These are phyloP conservation scores for Quadroppia sp. DNA, from an alignment of 2,888 invertebrate genomes.

Conservation along the genomic window DNA sequence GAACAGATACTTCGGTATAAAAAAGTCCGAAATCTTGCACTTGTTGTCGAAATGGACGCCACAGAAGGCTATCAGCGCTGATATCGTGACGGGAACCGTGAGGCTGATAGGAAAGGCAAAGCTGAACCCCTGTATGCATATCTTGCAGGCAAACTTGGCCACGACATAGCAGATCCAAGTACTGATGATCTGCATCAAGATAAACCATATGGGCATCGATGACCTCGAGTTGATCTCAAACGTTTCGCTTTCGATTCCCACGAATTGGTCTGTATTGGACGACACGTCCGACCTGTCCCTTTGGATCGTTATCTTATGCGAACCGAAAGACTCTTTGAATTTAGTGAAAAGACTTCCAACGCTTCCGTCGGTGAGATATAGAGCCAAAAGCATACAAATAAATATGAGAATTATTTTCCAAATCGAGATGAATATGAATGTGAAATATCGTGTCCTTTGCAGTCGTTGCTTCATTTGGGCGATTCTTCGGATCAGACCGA, in stretches of 20 bases:
- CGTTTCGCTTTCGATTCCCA: conserved; percentile 43
- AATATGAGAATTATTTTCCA: conserved; percentile 86
- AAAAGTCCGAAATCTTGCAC: conserved; percentile 76
- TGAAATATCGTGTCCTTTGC: conserved; percentile 75
- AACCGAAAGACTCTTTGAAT: conserved; percentile 68
- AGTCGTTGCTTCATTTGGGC: conserved; percentile 75
- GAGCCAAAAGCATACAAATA: conserved; percentile 66
- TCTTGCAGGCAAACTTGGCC: conserved; percentile 92
- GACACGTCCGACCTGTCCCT: conserved; percentile 40
- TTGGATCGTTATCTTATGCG: conserved; percentile 59
- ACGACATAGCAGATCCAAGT: conserved; percentile 86
- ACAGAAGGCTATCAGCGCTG: conserved; percentile 78
- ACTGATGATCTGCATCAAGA: conserved; percentile 73
- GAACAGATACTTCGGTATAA: conserved; percentile 79
- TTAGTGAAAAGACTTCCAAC: conserved; percentile 72
- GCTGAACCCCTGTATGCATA: conserved; percentile 93
- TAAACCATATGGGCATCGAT: conserved; percentile 66
- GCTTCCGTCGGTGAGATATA: conserved; percentile 67
- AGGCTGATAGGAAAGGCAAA: conserved; percentile 94
- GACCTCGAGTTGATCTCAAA: conserved; percentile 43
- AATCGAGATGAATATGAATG: conserved; percentile 78
- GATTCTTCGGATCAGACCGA: conserved; percentile 68
- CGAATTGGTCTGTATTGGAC: conserved; percentile 38
- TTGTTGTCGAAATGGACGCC: conserved; percentile 78
- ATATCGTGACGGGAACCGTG: conserved; percentile 83